A percentile compares a stretch with the other conserved stretches of the same genome.
phyloP scores from a whole-genome alignment of 2,888 invertebrate species.

The Byasa hedistus region DNA sequence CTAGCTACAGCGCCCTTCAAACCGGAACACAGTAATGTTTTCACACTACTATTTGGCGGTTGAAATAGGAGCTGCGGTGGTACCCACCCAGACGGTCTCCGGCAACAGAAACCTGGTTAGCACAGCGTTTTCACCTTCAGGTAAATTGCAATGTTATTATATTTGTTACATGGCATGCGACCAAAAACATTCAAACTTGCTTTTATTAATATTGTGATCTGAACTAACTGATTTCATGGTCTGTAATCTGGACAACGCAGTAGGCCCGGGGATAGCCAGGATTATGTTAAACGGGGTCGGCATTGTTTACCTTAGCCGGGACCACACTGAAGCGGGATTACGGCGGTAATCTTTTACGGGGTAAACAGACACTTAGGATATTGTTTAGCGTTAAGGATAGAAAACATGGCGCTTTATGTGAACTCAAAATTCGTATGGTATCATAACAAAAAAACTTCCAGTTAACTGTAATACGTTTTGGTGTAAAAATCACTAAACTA shows the following conservation, averaged over 20 bases:
- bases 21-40: too few species aligned
- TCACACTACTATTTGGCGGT: too few species aligned
- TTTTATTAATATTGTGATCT: background rate
- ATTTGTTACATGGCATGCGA: background rate
- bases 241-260: slow-evolving; percentile 16
- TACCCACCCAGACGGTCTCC: too few species aligned
- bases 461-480: too few species aligned
- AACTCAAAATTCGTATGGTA: background rate
- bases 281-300: slow-evolving; percentile 25
- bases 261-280: slow-evolving; percentile 12
- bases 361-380: slow-evolving; percentile 25
- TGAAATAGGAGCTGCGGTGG: too few species aligned
- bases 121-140: too few species aligned
- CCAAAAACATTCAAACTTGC: background rate
- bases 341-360: slow-evolving; percentile 23
- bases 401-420: background rate
- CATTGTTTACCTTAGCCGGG: slow-evolving; percentile 21
- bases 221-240: slow-evolving; percentile 21
- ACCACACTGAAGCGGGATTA: slow-evolving; percentile 21
- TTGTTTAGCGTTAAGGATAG: slow-evolving; percentile 9
- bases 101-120: too few species aligned
- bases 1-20: too few species aligned
- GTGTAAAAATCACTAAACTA: too few species aligned
- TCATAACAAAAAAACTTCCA: background rate
- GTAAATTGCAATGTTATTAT: background rate